Evolutionary conservation across 2,113 vertebrate genomes (phyloP).

Genomic region (Takifugu flavidus): DNA sequence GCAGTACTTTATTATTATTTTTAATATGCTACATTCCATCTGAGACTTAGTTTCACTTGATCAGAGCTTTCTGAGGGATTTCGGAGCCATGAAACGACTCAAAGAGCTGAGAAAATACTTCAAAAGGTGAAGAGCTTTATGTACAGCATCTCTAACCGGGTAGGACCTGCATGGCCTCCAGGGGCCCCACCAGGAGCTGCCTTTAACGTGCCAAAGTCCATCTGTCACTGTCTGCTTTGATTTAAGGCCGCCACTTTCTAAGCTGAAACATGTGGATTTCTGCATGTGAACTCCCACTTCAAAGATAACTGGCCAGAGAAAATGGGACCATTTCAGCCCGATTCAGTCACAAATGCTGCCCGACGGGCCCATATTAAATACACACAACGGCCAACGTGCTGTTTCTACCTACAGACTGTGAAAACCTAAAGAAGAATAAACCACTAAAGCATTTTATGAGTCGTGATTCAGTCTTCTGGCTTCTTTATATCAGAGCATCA

Average conservation of each 20-base stretch:
- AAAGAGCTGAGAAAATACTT: background rate
- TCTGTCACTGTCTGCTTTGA: conserved; percentile 7
- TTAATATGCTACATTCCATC: too few relatives aligned
- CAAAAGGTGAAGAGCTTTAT: conserved; percentile 2
- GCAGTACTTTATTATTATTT: too few relatives aligned
- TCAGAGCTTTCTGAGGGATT: conserved; percentile 16
- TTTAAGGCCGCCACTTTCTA: too few relatives aligned
- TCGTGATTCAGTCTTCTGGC: too few relatives aligned
- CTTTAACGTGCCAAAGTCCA: conserved; percentile 37
- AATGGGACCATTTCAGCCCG: background rate
- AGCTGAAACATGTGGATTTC: background rate
- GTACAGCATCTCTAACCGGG: background rate
- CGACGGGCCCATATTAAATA: too few relatives aligned
- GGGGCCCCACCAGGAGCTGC: background rate
- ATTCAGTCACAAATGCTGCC: background rate
- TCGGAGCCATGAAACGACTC: background rate
- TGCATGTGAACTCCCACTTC: background rate
- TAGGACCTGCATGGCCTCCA: background rate
- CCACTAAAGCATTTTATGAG: too few relatives aligned
- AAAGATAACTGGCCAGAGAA: conserved; percentile 9
- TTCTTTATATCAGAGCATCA: too few relatives aligned
- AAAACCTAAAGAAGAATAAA: too few relatives aligned
- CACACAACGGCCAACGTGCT: too few relatives aligned
- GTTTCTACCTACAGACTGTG: too few relatives aligned
- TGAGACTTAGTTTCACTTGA: conserved; percentile 2